These are phyloP conservation scores for Cephus sareptanus DNA, from an alignment of 2,888 invertebrate species.

Conservation along the genomic window DNA sequence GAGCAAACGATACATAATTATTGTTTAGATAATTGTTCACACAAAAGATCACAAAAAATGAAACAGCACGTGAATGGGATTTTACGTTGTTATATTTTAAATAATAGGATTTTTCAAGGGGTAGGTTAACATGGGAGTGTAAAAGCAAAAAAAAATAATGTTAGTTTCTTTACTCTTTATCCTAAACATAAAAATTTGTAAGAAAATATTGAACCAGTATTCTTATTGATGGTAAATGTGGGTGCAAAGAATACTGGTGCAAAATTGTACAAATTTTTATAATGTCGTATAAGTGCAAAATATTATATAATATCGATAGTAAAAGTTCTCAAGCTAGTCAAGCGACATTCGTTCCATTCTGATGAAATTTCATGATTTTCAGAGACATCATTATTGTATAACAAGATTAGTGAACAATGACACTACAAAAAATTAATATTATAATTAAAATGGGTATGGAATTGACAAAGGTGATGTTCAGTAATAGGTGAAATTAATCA, in stretches of 20 bases:
- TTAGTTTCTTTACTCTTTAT: too few species aligned
- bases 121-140: too few species aligned
- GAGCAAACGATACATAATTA: too few species aligned
- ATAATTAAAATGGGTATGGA: neutral
- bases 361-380: neutral
- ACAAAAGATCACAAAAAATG: too few species aligned
- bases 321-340: neutral
- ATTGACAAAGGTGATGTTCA: conserved; percentile 6
- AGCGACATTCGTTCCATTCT: neutral
- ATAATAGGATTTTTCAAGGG: too few species aligned
- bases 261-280: conserved; percentile 8
- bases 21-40: too few species aligned
- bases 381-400: neutral
- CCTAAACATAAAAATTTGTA: too few species aligned
- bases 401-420: neutral
- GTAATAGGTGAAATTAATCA: conserved; percentile 15
- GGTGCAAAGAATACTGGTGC: conserved; percentile 22
- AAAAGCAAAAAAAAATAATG: too few species aligned
- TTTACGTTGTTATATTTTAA: too few species aligned
- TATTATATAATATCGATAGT: neutral
- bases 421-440: neutral
- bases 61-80: too few species aligned
- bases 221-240: conserved; percentile 28
- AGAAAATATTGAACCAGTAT: conserved; percentile 2
- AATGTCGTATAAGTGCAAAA: neutral